A percentile compares a stretch with the other conserved stretches of the same genome.
These are phyloP conservation scores for Platycercus adscitus DNA, from an alignment of 2,113 vertebrate genomes.

Conservation along the genomic window DNA sequence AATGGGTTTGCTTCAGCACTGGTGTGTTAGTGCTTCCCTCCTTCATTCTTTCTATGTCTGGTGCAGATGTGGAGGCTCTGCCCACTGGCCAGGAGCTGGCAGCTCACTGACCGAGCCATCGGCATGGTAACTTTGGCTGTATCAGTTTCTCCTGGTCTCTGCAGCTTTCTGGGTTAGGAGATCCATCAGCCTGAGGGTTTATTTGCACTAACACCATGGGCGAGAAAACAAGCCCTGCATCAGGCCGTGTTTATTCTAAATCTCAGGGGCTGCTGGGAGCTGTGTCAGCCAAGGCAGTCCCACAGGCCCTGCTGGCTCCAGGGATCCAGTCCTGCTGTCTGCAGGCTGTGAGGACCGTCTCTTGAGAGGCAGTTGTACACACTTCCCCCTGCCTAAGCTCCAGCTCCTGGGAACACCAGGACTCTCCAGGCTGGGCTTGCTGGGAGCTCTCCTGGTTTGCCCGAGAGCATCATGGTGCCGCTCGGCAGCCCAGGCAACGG, in stretches of 20 bases:
- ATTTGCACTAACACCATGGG: neutral
- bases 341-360: neutral
- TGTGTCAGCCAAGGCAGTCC: neutral
- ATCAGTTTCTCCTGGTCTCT: neutral
- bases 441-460: neutral
- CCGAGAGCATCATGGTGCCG: rapidly evolving
- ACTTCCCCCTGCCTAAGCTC: too few relatives aligned
- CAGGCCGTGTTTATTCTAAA: neutral
- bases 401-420: neutral
- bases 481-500: neutral
- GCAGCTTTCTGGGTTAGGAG: neutral
- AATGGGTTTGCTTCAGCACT: neutral
- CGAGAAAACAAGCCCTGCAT: neutral
- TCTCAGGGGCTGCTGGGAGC: neutral
- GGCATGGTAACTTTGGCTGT: neutral
- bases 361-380: neutral
- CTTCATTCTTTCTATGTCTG: neutral
- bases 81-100: neutral
- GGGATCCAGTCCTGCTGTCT: neutral
- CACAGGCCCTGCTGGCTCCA: neutral
- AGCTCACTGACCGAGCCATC: neutral
- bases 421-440: neutral
- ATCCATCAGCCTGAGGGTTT: neutral
- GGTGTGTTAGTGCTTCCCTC: neutral
- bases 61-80: neutral